Base-by-base conservation (phyloP, 1,140 invertebrate genomes). In the Babylonia areolata region DNA sequence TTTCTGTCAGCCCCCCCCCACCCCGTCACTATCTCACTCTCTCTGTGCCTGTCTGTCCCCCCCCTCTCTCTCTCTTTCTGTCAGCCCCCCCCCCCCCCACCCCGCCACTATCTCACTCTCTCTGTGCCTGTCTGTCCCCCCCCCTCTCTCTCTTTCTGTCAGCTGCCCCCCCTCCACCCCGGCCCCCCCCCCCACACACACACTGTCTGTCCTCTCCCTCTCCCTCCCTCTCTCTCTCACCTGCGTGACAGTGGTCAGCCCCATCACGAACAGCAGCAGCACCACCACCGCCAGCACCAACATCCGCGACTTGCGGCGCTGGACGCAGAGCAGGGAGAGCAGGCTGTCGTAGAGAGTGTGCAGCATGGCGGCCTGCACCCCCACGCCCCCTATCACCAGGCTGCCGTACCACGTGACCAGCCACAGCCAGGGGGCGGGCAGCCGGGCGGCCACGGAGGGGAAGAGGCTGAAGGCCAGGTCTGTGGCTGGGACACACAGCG, bases 391-490 rank as follows among this genome's bases (percentile, higher is more conserved):
- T 54, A 88, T 46, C 23, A 81, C 54, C 6, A 88, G 69, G 39
- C 58, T 23, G 87, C 99, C 96, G 95, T 99, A 99, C 95, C 99
- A 99, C 0, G 99, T 95, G 88, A 98, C 97, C 1, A 98, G 97
- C 99, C 99, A 99, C 31, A 99, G 94, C 0, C 98, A 97, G 39
- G 98, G 97, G 40, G 97, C 97, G 0, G 98, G 98, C 1, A 99
- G 95, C 93, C 99, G 97, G n/a, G 99, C 95, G 11, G 99, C 98
- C 1, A 98, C 98, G 73, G 98, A 98, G 40, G 99, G 99, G 95
- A 99, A 99, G 6, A 98, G 98, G 73, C 99, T 95, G 93, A 99
- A 99, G 1, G 98, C 98, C 78, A 99, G 94, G 69, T 98, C 99
- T 35, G 98, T 98, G 90, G 97, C 97, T 96, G 95, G 35, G 86